Conservation (phyloP, 2,113 vertebrate species). For the Hemichromis elongatus region DNA sequence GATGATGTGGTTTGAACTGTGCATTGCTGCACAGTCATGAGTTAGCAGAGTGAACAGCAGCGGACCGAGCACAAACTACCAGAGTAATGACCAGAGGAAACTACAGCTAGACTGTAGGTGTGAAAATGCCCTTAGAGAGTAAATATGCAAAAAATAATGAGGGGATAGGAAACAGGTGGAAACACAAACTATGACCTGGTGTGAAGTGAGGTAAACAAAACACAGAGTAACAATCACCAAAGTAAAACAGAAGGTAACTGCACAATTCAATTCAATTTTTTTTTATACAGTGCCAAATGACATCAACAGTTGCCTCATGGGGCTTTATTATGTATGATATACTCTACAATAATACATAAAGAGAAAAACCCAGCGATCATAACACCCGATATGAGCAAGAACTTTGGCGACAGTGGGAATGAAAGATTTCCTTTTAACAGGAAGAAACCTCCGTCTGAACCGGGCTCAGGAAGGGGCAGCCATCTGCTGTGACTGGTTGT, state of each 20-base stretch:
- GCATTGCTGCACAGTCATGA: not conserved
- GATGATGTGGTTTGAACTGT: not conserved
- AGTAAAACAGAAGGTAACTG: not conserved
- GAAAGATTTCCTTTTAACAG: not conserved
- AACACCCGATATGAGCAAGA: not conserved
- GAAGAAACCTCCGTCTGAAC: not conserved
- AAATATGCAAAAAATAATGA: not conserved
- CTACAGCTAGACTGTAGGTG: not conserved
- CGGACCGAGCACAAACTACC: not conserved
- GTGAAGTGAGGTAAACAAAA: not conserved
- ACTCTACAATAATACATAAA: not conserved
- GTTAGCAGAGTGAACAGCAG: not conserved
- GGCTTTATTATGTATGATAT: not conserved
- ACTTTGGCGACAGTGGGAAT: no score
- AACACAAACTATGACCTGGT: not conserved
- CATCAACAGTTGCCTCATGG: not conserved
- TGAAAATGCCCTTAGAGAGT: not conserved
- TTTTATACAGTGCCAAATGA: not conserved
- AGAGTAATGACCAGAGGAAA: not conserved
- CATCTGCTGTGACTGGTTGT: not conserved
- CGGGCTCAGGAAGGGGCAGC: not conserved
- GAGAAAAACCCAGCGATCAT: not conserved
- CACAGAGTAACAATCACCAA: not conserved
- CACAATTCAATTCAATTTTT: not conserved
- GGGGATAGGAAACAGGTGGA: not conserved